Evolutionary conservation across 92 coral and sea anemone species (phyloP).

Genomic region (Ricordea florida): DNA sequence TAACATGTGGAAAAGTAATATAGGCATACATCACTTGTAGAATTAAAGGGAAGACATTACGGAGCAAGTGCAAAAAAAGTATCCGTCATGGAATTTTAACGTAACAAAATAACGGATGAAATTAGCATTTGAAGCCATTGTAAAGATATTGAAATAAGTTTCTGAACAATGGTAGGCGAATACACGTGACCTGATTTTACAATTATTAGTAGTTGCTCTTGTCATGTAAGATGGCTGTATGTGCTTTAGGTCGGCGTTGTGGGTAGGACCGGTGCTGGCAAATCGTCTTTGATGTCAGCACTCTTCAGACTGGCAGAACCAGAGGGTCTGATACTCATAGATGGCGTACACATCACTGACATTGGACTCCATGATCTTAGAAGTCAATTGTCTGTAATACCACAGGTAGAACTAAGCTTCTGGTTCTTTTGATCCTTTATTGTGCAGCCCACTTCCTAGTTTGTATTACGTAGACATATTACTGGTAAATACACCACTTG

Average conservation of each 20-base stretch:
- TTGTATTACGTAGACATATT: neutral
- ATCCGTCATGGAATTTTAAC: too few relatives aligned
- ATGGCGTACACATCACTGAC: constrained; percentile 80
- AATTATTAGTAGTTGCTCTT: neutral
- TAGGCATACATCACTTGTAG: too few relatives aligned
- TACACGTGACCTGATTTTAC: neutral
- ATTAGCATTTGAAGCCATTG: too few relatives aligned
- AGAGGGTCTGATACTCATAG: constrained; percentile 79
- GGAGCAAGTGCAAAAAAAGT: too few relatives aligned
- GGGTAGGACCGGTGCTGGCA: constrained; percentile 97
- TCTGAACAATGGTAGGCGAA: too few relatives aligned
- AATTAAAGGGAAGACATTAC: too few relatives aligned
- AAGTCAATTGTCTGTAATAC: constrained; percentile 84
- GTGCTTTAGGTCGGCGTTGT: constrained; percentile 83
- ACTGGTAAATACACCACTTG: too few relatives aligned
- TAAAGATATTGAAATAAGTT: too few relatives aligned
- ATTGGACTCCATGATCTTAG: constrained; percentile 81
- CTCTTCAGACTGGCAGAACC: constrained; percentile 89
- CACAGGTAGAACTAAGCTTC: too few relatives aligned
- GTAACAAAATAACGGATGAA: too few relatives aligned
- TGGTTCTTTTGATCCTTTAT: too few relatives aligned
- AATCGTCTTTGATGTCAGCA: constrained; percentile 87
- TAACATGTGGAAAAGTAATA: too few relatives aligned
- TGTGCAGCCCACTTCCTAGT: neutral
- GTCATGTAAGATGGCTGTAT: neutral